A percentile compares a stretch with the other conserved stretches of the same genome.
phyloP scores from a whole-genome alignment of 2,888 invertebrate genomes.

The Drosophila melanosoma region DNA sequence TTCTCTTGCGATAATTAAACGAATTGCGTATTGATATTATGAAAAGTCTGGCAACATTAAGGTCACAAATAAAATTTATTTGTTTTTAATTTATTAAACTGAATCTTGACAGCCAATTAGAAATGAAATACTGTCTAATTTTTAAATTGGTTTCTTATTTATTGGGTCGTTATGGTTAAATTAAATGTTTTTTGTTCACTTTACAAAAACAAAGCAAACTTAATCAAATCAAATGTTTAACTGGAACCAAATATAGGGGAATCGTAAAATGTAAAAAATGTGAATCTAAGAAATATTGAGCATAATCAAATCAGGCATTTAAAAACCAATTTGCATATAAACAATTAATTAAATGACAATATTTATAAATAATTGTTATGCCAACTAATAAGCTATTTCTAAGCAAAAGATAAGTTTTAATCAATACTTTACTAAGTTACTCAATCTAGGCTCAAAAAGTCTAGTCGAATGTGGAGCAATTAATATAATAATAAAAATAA shows the following conservation, averaged over 20 bases:
- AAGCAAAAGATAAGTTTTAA: background rate
- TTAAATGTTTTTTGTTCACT: too few relatives aligned
- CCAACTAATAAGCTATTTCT: background rate
- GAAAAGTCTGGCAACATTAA: background rate
- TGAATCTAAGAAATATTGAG: background rate
- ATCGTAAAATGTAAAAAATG: background rate
- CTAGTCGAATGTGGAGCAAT: too few relatives aligned
- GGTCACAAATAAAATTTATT: background rate
- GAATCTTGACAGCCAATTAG: background rate
- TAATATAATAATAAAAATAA: too few relatives aligned
- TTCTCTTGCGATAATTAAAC: background rate
- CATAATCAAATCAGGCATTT: background rate
- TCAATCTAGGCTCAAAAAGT: background rate
- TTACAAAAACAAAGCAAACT: background rate
- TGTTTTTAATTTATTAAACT: background rate
- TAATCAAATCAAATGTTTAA: background rate
- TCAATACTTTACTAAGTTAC: background rate
- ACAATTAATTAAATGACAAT: background rate
- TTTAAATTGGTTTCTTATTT: background rate
- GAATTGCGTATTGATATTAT: too few relatives aligned
- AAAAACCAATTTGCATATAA: background rate
- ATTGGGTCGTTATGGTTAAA: background rate
- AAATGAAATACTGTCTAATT: background rate
- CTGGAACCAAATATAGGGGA: background rate
- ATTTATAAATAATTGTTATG: background rate